phyloP scores from a whole-genome alignment of 35 echinoderm and acorn worm species.

The Patiria miniata region DNA sequence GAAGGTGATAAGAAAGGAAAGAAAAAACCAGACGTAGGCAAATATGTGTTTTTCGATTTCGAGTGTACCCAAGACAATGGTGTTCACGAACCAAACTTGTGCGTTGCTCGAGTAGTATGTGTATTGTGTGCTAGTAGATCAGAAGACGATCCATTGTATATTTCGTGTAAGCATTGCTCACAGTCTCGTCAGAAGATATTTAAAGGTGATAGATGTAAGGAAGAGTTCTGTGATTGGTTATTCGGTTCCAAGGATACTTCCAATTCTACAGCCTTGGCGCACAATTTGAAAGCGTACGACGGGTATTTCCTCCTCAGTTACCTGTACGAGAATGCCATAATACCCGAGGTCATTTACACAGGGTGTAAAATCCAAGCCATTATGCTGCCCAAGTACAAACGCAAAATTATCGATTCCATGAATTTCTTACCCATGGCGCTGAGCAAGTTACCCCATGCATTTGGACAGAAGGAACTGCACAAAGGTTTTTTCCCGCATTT shows the following conservation, averaged over 20 bases:
- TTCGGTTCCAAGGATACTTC: conserved; percentile 13
- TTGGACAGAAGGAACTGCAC: conserved; percentile 58
- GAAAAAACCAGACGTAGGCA: neutral
- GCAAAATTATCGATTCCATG: conserved; percentile 64
- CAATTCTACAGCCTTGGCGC: conserved; percentile 49
- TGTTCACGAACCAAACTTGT: conserved; percentile 59
- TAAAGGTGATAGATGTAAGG: conserved; percentile 31
- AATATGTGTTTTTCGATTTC: conserved; percentile 84
- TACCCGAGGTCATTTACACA: conserved; percentile 70
- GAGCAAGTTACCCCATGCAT: conserved; percentile 54
- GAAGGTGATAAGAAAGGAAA: neutral
- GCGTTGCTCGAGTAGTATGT: conserved; percentile 64
- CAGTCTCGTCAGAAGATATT: conserved; percentile 43
- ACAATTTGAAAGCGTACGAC: conserved; percentile 79
- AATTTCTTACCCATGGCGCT: conserved; percentile 83
- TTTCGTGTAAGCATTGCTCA: conserved; percentile 35
- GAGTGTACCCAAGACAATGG: conserved; percentile 60
- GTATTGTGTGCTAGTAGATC: neutral
- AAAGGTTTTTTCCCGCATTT: conserved; percentile 81
- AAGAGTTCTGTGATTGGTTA: conserved; percentile 66
- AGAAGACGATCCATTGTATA: neutral
- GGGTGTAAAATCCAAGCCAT: conserved; percentile 66
- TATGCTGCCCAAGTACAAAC: neutral
- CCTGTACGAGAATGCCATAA: conserved; percentile 21
- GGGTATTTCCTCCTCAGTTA: conserved; percentile 65